These are phyloP conservation scores for Acanthococcus lagerstroemiae DNA, from an alignment of 2,888 invertebrate genomes.

Conservation along the genomic window DNA sequence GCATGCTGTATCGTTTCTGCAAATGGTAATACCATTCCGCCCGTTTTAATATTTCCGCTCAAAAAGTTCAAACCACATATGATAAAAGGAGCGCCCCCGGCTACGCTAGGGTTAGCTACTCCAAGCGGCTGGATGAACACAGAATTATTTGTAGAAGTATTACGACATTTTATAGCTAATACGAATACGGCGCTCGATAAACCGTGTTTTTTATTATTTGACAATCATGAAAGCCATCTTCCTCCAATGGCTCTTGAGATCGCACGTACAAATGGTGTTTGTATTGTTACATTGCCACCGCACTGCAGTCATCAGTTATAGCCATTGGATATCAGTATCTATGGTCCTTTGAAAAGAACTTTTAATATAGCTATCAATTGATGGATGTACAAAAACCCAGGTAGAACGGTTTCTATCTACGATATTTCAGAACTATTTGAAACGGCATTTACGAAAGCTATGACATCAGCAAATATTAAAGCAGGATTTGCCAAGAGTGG, in stretches of 20 bases:
- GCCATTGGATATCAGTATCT: neutral
- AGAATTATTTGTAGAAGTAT: constrained; percentile 35
- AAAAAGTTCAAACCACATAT: constrained; percentile 38
- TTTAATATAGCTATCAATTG: neutral
- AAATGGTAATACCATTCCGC: constrained; percentile 38
- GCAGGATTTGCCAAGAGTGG: neutral
- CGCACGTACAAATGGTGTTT: neutral
- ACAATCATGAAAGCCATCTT: neutral
- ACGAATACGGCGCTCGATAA: constrained; percentile 6
- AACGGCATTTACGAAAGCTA: neutral
- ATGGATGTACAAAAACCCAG: neutral
- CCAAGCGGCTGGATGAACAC: constrained; percentile 39
- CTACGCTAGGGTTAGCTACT: constrained; percentile 36
- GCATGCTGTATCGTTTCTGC: constrained; percentile 39
- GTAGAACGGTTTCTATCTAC: neutral
- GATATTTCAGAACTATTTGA: neutral
- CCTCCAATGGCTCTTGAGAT: neutral
- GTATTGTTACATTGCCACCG: neutral
- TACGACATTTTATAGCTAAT: constrained; percentile 1
- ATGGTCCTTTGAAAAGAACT: neutral
- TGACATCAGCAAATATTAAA: neutral
- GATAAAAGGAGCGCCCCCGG: constrained; percentile 38
- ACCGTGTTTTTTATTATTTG: constrained; percentile 27
- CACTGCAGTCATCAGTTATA: neutral
- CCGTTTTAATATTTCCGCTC: constrained; percentile 34